These are phyloP conservation scores for Tauraco erythrolophus DNA, from an alignment of 2,113 vertebrate species.

Conservation along the genomic window DNA sequence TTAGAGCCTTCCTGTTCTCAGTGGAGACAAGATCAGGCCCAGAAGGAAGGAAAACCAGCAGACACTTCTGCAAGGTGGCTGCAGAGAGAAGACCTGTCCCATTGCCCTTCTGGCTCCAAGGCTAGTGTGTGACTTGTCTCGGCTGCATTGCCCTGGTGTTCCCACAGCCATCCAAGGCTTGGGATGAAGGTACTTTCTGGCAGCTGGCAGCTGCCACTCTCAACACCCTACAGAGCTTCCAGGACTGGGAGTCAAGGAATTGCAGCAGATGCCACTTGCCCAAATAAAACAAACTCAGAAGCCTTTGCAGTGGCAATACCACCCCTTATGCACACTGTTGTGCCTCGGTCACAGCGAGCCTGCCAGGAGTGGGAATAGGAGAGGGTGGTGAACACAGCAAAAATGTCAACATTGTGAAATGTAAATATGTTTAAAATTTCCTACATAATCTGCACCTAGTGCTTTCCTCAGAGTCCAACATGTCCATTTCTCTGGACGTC, in stretches of 20 bases:
- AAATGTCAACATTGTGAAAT: background rate
- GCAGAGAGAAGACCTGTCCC: background rate
- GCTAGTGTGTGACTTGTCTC: rapidly evolving
- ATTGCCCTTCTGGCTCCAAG: background rate
- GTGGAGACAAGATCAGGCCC: background rate
- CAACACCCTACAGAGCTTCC: background rate
- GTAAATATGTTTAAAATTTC: background rate
- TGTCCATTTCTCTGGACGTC: background rate
- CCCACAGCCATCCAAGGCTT: background rate
- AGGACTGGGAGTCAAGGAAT: background rate
- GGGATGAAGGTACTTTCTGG: background rate
- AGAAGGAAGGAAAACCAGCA: background rate
- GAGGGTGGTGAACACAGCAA: background rate
- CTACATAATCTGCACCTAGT: background rate
- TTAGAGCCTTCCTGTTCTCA: background rate
- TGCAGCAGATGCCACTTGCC: background rate
- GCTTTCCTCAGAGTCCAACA: background rate
- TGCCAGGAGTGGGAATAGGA: background rate
- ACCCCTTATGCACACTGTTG: background rate
- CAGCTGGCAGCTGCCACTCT: background rate
- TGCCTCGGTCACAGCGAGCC: background rate
- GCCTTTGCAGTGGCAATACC: background rate
- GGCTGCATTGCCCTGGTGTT: background rate
- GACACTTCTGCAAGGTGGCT: background rate
- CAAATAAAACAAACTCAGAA: background rate